These are phyloP conservation scores for Deilephila porcellus DNA, from an alignment of 2,888 invertebrate species.

Conservation along the genomic window DNA sequence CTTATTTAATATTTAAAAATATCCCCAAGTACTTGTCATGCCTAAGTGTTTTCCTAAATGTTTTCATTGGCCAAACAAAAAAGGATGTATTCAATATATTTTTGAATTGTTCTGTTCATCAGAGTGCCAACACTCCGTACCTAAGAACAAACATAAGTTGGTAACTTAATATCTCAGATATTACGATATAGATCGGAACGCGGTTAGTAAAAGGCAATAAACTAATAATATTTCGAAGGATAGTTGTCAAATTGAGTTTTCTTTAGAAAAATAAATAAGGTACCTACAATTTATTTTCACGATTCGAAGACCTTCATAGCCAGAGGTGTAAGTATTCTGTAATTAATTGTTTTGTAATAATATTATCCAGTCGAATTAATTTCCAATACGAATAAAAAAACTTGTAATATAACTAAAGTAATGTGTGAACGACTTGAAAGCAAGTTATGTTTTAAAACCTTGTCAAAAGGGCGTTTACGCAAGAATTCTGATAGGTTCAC, in stretches of 20 bases:
- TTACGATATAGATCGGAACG: slow-evolving; percentile 3
- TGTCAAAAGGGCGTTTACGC: slow-evolving; percentile 18
- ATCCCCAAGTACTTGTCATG: too few species aligned
- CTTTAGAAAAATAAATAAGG: not conserved
- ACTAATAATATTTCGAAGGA: not conserved
- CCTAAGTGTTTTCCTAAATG: too few species aligned
- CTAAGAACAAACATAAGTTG: not conserved
- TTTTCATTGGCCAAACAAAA: too few species aligned
- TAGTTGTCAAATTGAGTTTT: not conserved
- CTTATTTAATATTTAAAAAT: too few species aligned
- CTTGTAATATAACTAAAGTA: not conserved
- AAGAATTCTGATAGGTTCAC: not conserved
- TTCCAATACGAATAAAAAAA: not conserved
- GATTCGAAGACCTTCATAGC: too few species aligned
- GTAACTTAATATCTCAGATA: not conserved
- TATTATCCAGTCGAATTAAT: not conserved
- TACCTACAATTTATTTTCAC: too few species aligned
- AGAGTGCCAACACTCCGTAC: not conserved
- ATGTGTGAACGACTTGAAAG: not conserved
- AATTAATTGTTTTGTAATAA: too few species aligned
- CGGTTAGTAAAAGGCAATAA: slow-evolving; percentile 15
- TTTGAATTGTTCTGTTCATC: not conserved
- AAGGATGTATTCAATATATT: too few species aligned
- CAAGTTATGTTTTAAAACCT: not conserved
- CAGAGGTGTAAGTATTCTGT: too few species aligned